phyloP scores from a whole-genome alignment of 2,888 invertebrate species.

The Zygogramma bicolorata region DNA sequence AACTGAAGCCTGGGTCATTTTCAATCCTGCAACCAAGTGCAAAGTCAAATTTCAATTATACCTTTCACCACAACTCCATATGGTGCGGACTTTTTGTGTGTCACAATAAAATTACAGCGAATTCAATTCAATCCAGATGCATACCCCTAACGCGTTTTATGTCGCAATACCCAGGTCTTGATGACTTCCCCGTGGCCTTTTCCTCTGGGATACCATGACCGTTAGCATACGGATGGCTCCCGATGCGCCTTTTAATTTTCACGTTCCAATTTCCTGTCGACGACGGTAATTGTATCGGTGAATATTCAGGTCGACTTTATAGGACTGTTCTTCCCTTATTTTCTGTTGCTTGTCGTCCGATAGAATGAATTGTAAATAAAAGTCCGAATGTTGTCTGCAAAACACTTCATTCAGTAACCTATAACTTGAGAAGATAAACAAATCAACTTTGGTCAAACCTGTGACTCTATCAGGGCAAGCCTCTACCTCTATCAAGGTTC shows the following conservation, averaged over 20 bases:
- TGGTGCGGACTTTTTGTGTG: no score
- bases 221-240: constrained; percentile 23
- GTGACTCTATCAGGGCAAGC: no score
- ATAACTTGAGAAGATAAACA: no score
- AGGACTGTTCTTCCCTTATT: background rate
- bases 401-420: no score
- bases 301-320: background rate
- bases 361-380: background rate
- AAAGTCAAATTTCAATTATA: no score
- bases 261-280: background rate
- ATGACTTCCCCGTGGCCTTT: constrained; percentile 10
- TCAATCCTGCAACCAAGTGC: no score
- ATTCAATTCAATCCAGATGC: constrained; percentile 21
- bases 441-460: no score
- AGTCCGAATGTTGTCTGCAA: no score
- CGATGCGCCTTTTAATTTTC: constrained; percentile 23
- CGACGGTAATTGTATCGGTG: background rate
- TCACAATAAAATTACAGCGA: no score
- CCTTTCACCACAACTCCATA: no score
- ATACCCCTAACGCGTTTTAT: constrained; percentile 10
- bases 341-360: background rate
- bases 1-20: no score
- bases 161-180: constrained; percentile 17
- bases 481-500: no score
- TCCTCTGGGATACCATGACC: constrained; percentile 20